phyloP scores from a whole-genome alignment of 2,113 vertebrate genomes.

The Rhodinocichla rosea region DNA sequence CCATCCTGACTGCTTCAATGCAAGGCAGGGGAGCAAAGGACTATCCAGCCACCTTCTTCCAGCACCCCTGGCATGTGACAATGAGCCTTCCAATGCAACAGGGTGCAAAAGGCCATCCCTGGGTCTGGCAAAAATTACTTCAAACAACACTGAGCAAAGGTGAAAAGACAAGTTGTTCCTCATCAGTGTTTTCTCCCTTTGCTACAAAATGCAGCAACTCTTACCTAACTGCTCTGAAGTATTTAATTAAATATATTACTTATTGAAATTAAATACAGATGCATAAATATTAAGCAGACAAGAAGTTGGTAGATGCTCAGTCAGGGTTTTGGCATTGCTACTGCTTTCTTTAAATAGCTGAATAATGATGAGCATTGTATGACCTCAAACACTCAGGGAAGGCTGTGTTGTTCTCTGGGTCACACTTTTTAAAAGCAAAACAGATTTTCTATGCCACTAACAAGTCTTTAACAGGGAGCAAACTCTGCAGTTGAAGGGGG shows the following conservation, averaged over 20 bases:
- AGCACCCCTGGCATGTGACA: no score
- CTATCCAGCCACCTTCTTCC: neutral
- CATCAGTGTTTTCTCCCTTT: neutral
- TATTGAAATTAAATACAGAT: neutral
- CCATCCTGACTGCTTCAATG: fast-evolving
- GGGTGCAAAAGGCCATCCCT: neutral
- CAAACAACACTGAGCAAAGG: neutral
- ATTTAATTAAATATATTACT: neutral
- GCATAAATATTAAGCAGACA: neutral
- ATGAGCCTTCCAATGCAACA: neutral
- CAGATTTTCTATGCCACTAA: neutral
- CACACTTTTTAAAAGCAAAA: neutral
- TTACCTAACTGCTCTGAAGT: neutral
- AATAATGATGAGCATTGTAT: neutral
- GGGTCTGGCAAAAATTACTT: neutral
- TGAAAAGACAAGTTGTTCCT: neutral
- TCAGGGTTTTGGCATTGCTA: neutral
- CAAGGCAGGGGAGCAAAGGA: neutral
- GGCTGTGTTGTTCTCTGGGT: neutral
- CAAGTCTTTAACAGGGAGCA: neutral
- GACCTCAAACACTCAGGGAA: neutral
- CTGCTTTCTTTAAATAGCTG: neutral
- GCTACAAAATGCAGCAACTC: neutral
- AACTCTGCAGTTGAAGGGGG: neutral
- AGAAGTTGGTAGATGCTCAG: neutral